phyloP scores from a whole-genome alignment of 1,140 invertebrate genomes.

The Aphelenchoides avenae region DNA sequence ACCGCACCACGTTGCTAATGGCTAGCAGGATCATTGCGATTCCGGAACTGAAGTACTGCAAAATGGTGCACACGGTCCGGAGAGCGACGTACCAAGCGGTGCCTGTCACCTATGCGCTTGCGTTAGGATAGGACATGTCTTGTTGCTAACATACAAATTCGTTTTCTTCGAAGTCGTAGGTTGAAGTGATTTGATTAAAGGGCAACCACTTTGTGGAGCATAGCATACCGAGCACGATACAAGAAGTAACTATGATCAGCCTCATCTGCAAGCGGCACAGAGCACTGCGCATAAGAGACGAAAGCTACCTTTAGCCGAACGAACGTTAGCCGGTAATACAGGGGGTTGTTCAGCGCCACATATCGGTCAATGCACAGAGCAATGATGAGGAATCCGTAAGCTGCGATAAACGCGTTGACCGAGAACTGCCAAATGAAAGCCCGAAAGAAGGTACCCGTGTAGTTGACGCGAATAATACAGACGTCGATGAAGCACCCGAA shows the following conservation, averaged over 20 bases:
- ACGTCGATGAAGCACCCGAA: slow-evolving; percentile 26
- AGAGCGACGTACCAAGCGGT: slow-evolving; percentile 16
- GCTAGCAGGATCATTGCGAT: slow-evolving; percentile 21
- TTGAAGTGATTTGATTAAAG: too few species aligned
- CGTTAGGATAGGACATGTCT: neutral
- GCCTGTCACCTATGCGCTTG: slow-evolving; percentile 6
- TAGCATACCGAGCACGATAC: slow-evolving; percentile 8
- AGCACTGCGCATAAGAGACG: neutral
- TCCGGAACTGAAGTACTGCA: slow-evolving; percentile 31
- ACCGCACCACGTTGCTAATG: slow-evolving; percentile 15
- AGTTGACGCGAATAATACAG: slow-evolving; percentile 13
- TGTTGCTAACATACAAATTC: neutral
- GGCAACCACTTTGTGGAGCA: too few species aligned
- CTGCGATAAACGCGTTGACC: slow-evolving; percentile 19
- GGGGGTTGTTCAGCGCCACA: slow-evolving; percentile 19
- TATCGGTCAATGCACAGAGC: slow-evolving; percentile 25
- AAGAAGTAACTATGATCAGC: slow-evolving; percentile 7
- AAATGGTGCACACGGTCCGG: slow-evolving; percentile 12
- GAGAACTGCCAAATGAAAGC: slow-evolving; percentile 27
- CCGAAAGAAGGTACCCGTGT: slow-evolving; percentile 14
- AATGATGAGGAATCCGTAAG: slow-evolving; percentile 26
- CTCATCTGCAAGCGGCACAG: slow-evolving; percentile 5
- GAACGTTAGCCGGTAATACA: slow-evolving; percentile 21
- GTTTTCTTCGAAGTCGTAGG: neutral
- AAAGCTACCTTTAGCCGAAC: slow-evolving; percentile 9